A percentile compares a stretch with the other conserved stretches of the same genome.
These are phyloP conservation scores for Nasonovia ribisnigri DNA, from an alignment of 2,888 invertebrate species.

Conservation along the genomic window DNA sequence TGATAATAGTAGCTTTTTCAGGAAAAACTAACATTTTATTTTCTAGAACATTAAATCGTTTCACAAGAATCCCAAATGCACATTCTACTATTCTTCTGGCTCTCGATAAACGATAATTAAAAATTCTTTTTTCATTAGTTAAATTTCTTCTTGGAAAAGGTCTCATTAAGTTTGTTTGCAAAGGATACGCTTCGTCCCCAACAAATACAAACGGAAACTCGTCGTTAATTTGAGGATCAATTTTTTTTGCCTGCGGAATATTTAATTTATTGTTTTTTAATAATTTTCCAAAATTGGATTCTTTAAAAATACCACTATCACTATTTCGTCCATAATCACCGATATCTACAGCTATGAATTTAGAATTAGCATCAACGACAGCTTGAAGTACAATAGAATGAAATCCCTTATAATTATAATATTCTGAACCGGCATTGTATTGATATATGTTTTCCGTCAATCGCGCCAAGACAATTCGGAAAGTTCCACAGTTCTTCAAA, in stretches of 20 bases:
- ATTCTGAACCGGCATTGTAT: constrained; percentile 32
- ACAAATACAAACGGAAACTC: constrained; percentile 26
- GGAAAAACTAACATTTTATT: constrained; percentile 43
- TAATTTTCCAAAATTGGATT: constrained; percentile 13
- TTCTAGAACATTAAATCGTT: constrained; percentile 38
- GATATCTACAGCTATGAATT: constrained; percentile 10
- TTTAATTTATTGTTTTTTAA: constrained; percentile 30
- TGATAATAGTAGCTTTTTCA: constrained; percentile 39
- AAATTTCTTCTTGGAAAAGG: constrained; percentile 32
- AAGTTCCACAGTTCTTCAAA: constrained; percentile 54
- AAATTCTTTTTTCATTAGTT: constrained; percentile 23
- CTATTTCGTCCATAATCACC: constrained; percentile 16
- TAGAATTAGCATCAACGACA: background rate
- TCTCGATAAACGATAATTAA: constrained; percentile 32
- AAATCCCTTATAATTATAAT: constrained; percentile 1
- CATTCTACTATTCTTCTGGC: constrained; percentile 27
- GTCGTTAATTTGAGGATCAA: constrained; percentile 5
- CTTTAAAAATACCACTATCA: constrained; percentile 27
- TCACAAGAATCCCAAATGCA: constrained; percentile 38
- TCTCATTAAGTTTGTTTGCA: constrained; percentile 29
- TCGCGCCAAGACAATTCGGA: constrained; percentile 55
- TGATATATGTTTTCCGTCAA: constrained; percentile 59
- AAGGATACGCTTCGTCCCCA: constrained; percentile 17
- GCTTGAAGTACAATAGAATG: constrained; percentile 24
- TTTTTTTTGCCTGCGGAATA: background rate